Evolutionary conservation across 2,888 invertebrate genomes (phyloP).

Genomic region (Copidosoma aretas): DNA sequence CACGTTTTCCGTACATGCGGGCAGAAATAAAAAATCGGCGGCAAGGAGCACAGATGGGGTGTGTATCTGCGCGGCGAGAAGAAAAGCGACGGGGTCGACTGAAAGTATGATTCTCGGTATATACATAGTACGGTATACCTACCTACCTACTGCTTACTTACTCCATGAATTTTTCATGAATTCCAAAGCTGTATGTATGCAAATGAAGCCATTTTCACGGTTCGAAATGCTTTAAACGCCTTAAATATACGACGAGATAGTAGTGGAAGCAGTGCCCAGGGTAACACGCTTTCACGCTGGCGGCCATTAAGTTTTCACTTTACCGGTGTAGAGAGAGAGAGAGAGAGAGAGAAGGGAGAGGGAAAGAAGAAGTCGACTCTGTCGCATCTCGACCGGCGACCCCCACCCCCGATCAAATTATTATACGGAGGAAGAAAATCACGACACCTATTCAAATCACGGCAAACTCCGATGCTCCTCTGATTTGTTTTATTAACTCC

Average conservation of each 20-base stretch:
- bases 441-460: constrained; percentile 30
- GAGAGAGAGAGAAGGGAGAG: constrained; percentile 10
- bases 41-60: not conserved
- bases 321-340: constrained; percentile 32
- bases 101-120: constrained; percentile 48
- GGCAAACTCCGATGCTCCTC: constrained; percentile 22
- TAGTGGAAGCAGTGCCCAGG: constrained; percentile 53
- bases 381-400: not conserved
- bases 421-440: constrained; percentile 31
- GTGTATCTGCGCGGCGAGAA: not conserved
- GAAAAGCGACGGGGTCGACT: constrained; percentile 8
- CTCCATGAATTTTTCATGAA: constrained; percentile 59
- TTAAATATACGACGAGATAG: constrained; percentile 56
- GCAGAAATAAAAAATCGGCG: constrained; percentile 50
- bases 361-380: constrained; percentile 7
- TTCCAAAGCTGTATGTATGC: constrained; percentile 59
- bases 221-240: constrained; percentile 57
- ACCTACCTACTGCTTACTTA: constrained; percentile 42
- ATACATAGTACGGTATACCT: too few species aligned
- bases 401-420: constrained; percentile 33
- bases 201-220: constrained; percentile 58
- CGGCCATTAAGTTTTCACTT: constrained; percentile 56
- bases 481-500: constrained; percentile 34
- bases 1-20: too few species aligned
- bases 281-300: constrained; percentile 53